Evolutionary conservation across 2,797 vertebrate species (phyloP), one percentile per base, ranked within the genome.

Genomic region (Todus mexicanus): DNA sequence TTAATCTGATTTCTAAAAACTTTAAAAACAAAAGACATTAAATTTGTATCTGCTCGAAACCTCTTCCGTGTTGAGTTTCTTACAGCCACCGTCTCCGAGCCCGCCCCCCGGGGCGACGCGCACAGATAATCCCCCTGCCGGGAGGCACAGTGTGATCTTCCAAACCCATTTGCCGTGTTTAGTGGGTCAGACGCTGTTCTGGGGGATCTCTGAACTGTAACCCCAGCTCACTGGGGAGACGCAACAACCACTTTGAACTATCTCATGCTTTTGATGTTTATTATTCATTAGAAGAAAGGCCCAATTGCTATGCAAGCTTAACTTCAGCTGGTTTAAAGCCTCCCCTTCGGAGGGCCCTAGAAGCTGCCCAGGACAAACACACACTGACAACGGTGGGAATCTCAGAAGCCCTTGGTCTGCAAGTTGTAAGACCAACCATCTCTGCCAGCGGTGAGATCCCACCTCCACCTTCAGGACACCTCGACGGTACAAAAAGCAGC

Each of bases 91-190:
- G 4, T 35, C 38, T 20, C 26, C 7, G 22, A 77, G 53, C 33
- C 33, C 1, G 2, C 63, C 20, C 76, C 31, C 4, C 2, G 20
- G 0, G 0, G 68, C 8, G 45, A 38, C 51, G 21, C 0, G 40
- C 23, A 54, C 59, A 63, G 56, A 51, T 7, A 38, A 23, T 4
- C 26, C 25, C 42, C 47, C 11, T 6, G 74, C 81, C 33, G 83
- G 59, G 43, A 65, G 84, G 64, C 51, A 81, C 19, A 9, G 20
- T 7, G 40, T 18, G 29, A 6, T 23, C 71, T 54, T 66, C 57
- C 74, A 63, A 2, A 37, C 45, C 63, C 35, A 21, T 59, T 31
- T 61, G 77, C 71, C 40, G 9, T 5, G 31, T 70, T 51, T 31
- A 66, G 50, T 8, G 57, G 85, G 66, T 81, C 92, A 90, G 73